Percentiles rank a stretch among this genome's conserved stretches.
These are phyloP conservation scores for Brachirus orientalis DNA, from an alignment of 2,113 vertebrate genomes.

Conservation along the genomic window DNA sequence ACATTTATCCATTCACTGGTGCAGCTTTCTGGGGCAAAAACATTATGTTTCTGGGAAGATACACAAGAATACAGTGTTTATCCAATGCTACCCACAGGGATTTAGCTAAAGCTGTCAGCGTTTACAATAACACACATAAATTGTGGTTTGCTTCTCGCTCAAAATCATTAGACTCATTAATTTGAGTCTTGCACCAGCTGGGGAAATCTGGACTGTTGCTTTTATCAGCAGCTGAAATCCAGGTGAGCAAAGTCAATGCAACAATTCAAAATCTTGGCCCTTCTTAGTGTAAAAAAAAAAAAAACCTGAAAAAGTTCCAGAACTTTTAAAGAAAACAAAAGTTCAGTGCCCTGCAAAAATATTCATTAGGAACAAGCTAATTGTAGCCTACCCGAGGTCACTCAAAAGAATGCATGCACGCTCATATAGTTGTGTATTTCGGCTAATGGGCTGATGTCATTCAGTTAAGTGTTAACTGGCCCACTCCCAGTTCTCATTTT, in stretches of 20 bases:
- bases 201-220: conserved; percentile 32
- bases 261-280: not conserved
- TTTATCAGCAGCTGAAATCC: conserved; percentile 6
- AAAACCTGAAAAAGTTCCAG: too few relatives aligned
- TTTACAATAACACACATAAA: conserved; percentile 71
- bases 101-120: conserved; percentile 65
- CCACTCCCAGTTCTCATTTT: too few relatives aligned
- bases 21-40: conserved; percentile 74
- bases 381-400: too few relatives aligned
- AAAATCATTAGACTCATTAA: conserved; percentile 69
- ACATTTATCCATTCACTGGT: conserved; percentile 66
- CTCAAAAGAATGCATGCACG: too few relatives aligned
- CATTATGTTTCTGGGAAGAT: conserved; percentile 75
- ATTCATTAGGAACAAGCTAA: too few relatives aligned
- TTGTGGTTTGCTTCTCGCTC: conserved; percentile 25
- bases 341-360: too few relatives aligned
- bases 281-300: too few relatives aligned
- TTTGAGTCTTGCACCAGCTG: conserved; percentile 43
- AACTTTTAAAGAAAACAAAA: too few relatives aligned
- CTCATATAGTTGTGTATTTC: too few relatives aligned
- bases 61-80: conserved; percentile 55
- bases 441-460: too few relatives aligned
- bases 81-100: conserved; percentile 52
- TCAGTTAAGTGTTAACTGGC: too few relatives aligned
- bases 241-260: conserved; percentile 16